phyloP scores from a whole-genome alignment of 37 sponge, comb jelly and placozoan genomes.

The Chondrilla cf. caribensis region DNA sequence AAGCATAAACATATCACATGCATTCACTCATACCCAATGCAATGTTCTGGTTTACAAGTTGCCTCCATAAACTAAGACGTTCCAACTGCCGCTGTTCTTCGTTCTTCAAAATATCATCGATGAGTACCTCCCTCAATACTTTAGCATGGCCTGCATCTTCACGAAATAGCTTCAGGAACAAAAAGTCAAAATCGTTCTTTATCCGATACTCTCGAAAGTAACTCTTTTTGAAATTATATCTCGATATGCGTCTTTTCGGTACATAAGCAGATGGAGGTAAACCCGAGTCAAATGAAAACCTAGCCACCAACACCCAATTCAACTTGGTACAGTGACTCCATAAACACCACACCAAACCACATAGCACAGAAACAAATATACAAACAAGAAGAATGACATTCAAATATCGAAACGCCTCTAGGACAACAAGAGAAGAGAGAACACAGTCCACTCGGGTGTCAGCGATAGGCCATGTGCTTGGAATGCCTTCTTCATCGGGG shows the following conservation, averaged over 20 bases:
- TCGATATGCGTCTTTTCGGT: not conserved
- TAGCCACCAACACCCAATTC: constrained; percentile 30
- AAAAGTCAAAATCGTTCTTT: not conserved
- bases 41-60: not conserved
- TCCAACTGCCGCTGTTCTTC: not conserved
- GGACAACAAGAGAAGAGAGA: constrained; percentile 47
- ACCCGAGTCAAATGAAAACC: constrained; percentile 45
- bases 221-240: not conserved
- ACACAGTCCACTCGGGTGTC: not conserved
- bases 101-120: not conserved
- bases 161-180: not conserved
- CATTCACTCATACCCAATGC: no score
- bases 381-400: constrained; percentile 48
- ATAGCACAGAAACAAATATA: not conserved
- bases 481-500: not conserved
- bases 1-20: no score
- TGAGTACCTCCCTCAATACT: constrained; percentile 12
- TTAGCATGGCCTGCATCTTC: constrained; percentile 10
- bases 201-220: not conserved
- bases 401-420: constrained; percentile 31
- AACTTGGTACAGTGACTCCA: constrained; percentile 34
- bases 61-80: not conserved
- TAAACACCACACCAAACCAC: constrained; percentile 41
- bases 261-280: constrained; percentile 36
- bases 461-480: constrained; percentile 17